Conservation (phyloP, 2,888 invertebrate genomes). For the Drosophila prolongata region DNA sequence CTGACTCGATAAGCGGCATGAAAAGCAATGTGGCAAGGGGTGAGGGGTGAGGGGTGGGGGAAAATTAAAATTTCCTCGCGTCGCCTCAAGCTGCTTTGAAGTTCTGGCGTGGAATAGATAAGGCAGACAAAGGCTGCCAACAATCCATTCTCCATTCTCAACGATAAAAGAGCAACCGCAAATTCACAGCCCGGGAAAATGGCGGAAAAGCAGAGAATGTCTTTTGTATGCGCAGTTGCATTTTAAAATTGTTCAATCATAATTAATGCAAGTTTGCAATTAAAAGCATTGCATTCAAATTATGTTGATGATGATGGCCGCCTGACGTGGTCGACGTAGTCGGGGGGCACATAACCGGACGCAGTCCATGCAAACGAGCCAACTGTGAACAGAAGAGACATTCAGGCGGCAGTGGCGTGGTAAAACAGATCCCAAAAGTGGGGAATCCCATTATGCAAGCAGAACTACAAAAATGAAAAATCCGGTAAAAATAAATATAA, state of each 20-base stretch:
- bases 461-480: neutral
- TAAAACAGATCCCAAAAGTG: neutral
- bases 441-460: neutral
- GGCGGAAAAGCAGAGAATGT: conserved; percentile 28
- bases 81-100: conserved; percentile 66
- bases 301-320: conserved; percentile 57
- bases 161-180: conserved; percentile 17
- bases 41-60: conserved; percentile 20
- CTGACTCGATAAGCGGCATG: conserved; percentile 45
- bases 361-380: conserved; percentile 37
- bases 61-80: conserved; percentile 59
- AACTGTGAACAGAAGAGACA: conserved; percentile 22
- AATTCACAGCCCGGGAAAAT: conserved; percentile 30
- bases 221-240: conserved; percentile 47
- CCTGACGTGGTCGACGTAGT: conserved; percentile 30
- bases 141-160: conserved; percentile 8
- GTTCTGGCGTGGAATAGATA: conserved; percentile 65
- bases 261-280: conserved; percentile 79
- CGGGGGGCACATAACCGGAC: conserved; percentile 27
- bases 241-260: conserved; percentile 70
- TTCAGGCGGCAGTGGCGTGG: conserved; percentile 26
- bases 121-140: conserved; percentile 53
- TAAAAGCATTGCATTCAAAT: conserved; percentile 77
- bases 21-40: conserved; percentile 43
- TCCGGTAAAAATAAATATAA: neutral